Evolutionary conservation across 2,797 vertebrate species (phyloP).

Genomic region (Cichlasoma orientale): DNA sequence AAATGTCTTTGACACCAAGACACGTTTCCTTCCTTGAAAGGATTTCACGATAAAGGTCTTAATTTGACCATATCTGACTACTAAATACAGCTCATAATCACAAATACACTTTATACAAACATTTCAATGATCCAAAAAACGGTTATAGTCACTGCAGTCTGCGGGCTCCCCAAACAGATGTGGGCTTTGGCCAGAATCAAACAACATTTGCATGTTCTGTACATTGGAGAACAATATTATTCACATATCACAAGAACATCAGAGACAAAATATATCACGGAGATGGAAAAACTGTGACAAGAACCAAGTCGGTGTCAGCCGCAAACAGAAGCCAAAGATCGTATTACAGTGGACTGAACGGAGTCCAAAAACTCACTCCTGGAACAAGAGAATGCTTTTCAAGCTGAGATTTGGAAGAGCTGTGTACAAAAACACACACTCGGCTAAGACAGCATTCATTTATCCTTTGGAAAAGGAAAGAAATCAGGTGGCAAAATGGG

Average conservation of each 20-base stretch:
- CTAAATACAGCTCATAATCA: conserved; percentile 21
- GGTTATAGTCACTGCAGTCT: background rate
- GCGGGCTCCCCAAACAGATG: conserved; percentile 25
- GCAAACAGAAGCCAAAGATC: conserved; percentile 32
- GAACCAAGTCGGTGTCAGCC: conserved; percentile 5
- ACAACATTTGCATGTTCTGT: conserved; percentile 20
- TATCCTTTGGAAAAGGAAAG: background rate
- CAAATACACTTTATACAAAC: conserved; percentile 38
- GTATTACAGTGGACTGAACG: conserved; percentile 15
- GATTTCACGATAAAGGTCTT: conserved; percentile 15
- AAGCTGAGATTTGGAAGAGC: conserved; percentile 13
- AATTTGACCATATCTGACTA: background rate
- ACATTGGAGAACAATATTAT: conserved; percentile 30
- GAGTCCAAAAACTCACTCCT: conserved; percentile 9
- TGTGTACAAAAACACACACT: background rate
- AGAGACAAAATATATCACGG: conserved; percentile 18
- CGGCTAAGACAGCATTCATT: background rate
- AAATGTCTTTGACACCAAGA: conserved; percentile 43
- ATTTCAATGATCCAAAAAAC: background rate
- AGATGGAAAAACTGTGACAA: background rate
- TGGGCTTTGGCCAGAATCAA: conserved; percentile 18
- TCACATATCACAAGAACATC: conserved; percentile 25
- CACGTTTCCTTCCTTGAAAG: conserved; percentile 6
- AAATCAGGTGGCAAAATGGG: background rate
- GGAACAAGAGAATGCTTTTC: conserved; percentile 1